phyloP scores from a whole-genome alignment of 2,113 vertebrate species.

The Diglossa brunneiventris region DNA sequence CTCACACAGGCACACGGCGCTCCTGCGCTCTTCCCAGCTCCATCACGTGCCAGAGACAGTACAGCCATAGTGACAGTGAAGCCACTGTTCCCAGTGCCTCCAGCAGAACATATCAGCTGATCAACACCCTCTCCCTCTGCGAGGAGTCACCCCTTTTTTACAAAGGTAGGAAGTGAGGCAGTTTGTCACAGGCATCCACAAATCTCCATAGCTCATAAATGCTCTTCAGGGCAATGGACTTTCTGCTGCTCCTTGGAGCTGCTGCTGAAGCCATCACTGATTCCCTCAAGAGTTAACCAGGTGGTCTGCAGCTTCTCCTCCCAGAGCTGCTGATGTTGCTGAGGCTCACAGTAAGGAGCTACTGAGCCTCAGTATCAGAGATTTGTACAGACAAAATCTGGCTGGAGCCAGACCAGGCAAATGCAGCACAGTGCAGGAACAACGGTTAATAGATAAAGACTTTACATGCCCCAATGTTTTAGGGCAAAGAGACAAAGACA shows the following conservation, averaged over 20 bases:
- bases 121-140: neutral
- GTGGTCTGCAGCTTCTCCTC: neutral
- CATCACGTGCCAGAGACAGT: rapidly evolving
- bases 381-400: neutral
- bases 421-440: neutral
- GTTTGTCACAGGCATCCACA: neutral
- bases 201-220: neutral
- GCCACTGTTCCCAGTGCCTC: neutral
- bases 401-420: neutral
- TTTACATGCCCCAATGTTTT: neutral
- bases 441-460: neutral
- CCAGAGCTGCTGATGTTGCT: neutral
- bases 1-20: neutral
- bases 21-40: neutral
- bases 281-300: neutral
- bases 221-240: neutral
- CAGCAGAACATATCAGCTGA: neutral
- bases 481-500: neutral
- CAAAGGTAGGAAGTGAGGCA: neutral
- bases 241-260: neutral
- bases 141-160: neutral
- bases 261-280: neutral
- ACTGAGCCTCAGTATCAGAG: neutral
- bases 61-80: neutral
- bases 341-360: neutral